Base-by-base conservation (phyloP, 2,888 invertebrate genomes). In the Leuctra nigra region DNA sequence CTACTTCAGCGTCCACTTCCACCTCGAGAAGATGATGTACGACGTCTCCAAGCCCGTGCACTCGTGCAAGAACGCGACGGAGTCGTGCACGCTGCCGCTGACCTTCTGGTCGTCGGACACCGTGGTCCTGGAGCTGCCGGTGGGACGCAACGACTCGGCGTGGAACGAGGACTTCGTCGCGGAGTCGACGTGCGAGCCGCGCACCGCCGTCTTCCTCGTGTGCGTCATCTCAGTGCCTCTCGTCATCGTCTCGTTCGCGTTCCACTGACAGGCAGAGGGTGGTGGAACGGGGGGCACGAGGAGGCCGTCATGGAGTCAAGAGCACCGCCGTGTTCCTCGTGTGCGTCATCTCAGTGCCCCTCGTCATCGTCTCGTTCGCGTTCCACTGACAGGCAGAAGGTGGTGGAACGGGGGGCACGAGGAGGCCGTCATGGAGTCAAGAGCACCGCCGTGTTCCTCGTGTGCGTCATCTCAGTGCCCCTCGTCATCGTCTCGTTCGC, bases 91-190 rank as follows among this genome's bases (percentile, higher is more conserved):
- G 0, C 68, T 88, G 61, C 74, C 82, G 0, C 74, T 88, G 3
- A 78, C 77, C 38, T 83, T 88, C 65, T 86, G 85, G 65, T 84
- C 86, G 1, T 75, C 75, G 33, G 83, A 87, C 66, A 83, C 82
- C 71, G 78, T 80, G 9, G 82, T 88, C 0, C 71, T 87, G 63
- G 86, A 87, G 67, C 71, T 86, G 0, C 86, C 86, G 0, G 70
- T 84, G 0, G 70, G 75, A 2, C 74, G 75, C 64, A 84, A 86
- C 67, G 83, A 83, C 56, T 80, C 82, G 0, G 71, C 83, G 0
- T 85, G 84, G 83, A 86, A 86, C 70, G 82, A 86, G 62, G 84
- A 86, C 61, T 87, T 81, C 66, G 78, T 87, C 11, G 84, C 85
- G 2, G 76, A 84, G 22, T 84, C 86, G 0, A 83, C 83, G 62